Conservation (phyloP, 1,140 invertebrate species). For the Papilio polytes region DNA sequence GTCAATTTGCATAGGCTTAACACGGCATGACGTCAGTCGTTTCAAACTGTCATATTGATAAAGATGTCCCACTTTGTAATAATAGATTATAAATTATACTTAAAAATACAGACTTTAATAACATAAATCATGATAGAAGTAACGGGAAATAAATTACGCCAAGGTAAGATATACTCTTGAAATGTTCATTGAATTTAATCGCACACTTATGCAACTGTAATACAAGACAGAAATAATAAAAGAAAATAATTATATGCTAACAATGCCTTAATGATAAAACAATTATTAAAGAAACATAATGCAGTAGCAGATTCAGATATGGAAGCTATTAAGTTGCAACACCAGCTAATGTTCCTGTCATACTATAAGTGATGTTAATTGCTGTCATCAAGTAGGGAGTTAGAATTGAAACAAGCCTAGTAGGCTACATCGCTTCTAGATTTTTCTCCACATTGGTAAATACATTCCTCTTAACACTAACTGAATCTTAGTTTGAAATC, state of each 20-base stretch:
- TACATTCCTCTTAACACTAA: too few relatives aligned
- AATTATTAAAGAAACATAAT: not conserved
- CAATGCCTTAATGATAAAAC: not conserved
- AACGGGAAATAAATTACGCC: not conserved
- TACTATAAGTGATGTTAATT: too few relatives aligned
- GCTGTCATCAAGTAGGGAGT: not conserved
- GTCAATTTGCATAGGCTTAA: not conserved
- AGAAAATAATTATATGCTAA: not conserved
- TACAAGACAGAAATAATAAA: not conserved
- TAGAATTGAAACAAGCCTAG: not conserved
- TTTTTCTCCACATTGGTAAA: too few relatives aligned
- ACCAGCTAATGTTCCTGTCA: not conserved
- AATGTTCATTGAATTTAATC: not conserved
- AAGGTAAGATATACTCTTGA: not conserved
- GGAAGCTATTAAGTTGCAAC: not conserved
- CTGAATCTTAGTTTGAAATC: not conserved
- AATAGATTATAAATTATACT: not conserved
- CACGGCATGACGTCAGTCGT: not conserved
- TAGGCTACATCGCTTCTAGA: not conserved
- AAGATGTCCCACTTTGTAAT: not conserved
- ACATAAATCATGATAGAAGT: not conserved
- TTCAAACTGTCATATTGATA: conserved; percentile 1
- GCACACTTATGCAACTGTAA: conserved; percentile 15
- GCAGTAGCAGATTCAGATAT: not conserved
- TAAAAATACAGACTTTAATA: not conserved